Base-by-base conservation (phyloP, 2,797 vertebrate genomes). In the Pelochelys cantorii region DNA sequence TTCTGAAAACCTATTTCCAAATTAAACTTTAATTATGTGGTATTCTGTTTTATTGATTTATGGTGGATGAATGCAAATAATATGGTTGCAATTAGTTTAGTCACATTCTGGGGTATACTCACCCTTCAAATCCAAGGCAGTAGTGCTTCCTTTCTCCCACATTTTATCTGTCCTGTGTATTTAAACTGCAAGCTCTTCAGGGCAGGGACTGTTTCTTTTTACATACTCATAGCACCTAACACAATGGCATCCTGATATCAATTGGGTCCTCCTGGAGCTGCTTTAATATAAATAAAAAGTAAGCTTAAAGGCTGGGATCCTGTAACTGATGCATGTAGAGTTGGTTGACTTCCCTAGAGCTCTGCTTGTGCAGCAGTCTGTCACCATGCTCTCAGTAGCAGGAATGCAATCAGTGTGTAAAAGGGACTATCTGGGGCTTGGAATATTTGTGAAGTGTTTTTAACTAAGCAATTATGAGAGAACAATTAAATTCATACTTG, bases 251-350 rank as follows among this genome's bases (percentile, higher is more conserved):
- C 86, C 37, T 6, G 31, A 22, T 92, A 80, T 79, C 59, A 84
- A 77, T 77, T 25, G 65, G 83, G 12, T 25, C 74, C 18, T 84
- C 62, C 18, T 62, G 65, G 6, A 77, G 79, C 25, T 11, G 9
- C 29, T 94, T 55, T n/a, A n/a, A n/a, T 65, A 65, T 31, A 65
- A 65, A n/a, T 31, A 31, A 31, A 18, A 65, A 84, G 15, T 74
- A 85, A 59, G 2, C 79, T 52, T 82, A 75, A 75, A 87, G 48
- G 5, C 14, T 3, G 1, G 1, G 84, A 82, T 53, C 15, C 11
- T 56, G 42, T 81, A 37, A 0, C 0, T 87, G 42, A 5, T 81
- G 23, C 87, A 31, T 81, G 65, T 0, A 0, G 57, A 83, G 34
- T 34, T 4, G 71, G 34, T 68, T 89, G 88, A 56, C 79, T 81